A percentile compares a stretch with the other conserved stretches of the same genome.
phyloP scores from a whole-genome alignment of 2,888 invertebrate species.

The Zonitis immaculata region DNA sequence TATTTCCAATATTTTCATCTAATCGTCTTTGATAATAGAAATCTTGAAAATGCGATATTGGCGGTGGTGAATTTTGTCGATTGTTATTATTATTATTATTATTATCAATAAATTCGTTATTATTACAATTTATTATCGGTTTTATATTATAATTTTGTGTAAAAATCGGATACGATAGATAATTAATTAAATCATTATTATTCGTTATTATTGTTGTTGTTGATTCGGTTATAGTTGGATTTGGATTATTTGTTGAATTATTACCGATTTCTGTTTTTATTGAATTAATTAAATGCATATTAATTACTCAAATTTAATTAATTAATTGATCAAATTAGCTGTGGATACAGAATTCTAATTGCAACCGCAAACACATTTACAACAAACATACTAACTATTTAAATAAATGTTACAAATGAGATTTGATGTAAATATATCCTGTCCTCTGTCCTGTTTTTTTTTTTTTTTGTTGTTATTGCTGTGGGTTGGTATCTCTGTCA shows the following conservation, averaged over 20 bases:
- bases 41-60: too few relatives aligned
- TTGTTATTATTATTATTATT: not conserved
- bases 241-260: conserved; percentile 7
- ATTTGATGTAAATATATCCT: too few relatives aligned
- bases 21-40: too few relatives aligned
- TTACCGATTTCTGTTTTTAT: conserved; percentile 32
- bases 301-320: too few relatives aligned
- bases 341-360: too few relatives aligned
- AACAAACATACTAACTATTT: conserved; percentile 7
- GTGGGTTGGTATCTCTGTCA: not conserved
- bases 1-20: too few relatives aligned
- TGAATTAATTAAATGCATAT: conserved; percentile 28
- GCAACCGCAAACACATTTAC: too few relatives aligned
- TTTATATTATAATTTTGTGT: conserved; percentile 2
- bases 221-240: too few relatives aligned
- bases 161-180: conserved; percentile 8
- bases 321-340: too few relatives aligned
- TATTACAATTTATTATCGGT: not conserved
- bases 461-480: not conserved
- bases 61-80: not conserved
- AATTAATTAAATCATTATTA: conserved; percentile 12
- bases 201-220: not conserved
- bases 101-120: too few relatives aligned
- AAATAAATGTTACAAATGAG: too few relatives aligned
- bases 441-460: too few relatives aligned